Evolutionary conservation across 2,113 vertebrate genomes (phyloP).

Genomic region (Equus quagga): DNA sequence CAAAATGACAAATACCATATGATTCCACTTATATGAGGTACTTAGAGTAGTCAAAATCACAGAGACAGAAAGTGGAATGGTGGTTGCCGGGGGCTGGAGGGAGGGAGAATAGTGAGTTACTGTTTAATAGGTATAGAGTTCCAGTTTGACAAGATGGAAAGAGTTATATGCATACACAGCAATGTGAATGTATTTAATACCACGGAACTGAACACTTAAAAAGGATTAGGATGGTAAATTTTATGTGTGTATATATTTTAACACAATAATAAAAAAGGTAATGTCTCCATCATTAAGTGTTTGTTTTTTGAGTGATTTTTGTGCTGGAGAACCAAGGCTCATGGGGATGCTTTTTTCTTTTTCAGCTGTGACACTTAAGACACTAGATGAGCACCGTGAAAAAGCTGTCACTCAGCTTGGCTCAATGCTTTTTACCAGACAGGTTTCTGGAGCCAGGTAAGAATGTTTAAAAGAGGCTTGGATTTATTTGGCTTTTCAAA

Average conservation of each 20-base stretch:
- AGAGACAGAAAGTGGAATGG: background rate
- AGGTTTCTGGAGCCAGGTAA: constrained; percentile 98
- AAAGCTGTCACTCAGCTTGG: constrained; percentile 94
- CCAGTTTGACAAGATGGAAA: background rate
- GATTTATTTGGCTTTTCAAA: constrained; percentile 5
- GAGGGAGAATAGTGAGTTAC: background rate
- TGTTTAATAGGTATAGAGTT: background rate
- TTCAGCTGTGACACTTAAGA: constrained; percentile 94
- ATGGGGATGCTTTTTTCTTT: constrained; percentile 33
- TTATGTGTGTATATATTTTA: background rate
- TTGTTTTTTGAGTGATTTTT: constrained; percentile 12
- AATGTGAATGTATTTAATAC: background rate
- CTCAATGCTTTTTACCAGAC: constrained; percentile 99
- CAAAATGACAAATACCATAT: background rate
- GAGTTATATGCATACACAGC: background rate
- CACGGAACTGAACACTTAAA: background rate
- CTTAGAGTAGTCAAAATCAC: background rate
- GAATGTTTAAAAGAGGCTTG: constrained; percentile 54
- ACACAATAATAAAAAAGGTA: background rate
- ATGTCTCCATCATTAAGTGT: background rate
- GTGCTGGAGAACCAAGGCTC: constrained; percentile 3
- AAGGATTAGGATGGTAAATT: background rate
- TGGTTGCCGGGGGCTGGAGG: background rate
- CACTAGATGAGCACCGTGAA: constrained; percentile 86
- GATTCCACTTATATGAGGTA: background rate